A percentile compares a stretch with the other conserved stretches of the same genome.
These are phyloP conservation scores for Drosophila hamatofila DNA, from an alignment of 2,888 invertebrate genomes.

Conservation along the genomic window DNA sequence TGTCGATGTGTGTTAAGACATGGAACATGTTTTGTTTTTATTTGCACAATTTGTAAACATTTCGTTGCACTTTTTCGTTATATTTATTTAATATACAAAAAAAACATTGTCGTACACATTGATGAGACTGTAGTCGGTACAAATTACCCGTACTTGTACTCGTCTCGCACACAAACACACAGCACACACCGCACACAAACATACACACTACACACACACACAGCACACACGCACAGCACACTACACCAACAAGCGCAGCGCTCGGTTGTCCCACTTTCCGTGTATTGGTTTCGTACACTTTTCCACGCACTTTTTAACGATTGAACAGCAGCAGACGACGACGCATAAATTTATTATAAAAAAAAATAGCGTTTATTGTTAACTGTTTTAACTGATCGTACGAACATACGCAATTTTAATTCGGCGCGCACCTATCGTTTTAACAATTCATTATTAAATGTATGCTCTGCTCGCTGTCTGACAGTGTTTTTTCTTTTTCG, in stretches of 20 bases:
- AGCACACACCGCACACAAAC: conserved; percentile 29
- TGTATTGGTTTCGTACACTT: conserved; percentile 81
- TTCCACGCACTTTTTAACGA: conserved; percentile 78
- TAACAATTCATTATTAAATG: conserved; percentile 76
- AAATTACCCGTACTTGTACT: conserved; percentile 62
- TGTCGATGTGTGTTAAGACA: conserved; percentile 62
- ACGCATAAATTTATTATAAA: conserved; percentile 62
- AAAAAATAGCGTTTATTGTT: conserved; percentile 46
- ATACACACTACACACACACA: conserved; percentile 29
- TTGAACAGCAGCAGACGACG: conserved; percentile 61
- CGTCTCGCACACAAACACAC: conserved; percentile 50
- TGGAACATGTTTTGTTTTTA: conserved; percentile 70
- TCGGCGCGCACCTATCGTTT: conserved; percentile 75
- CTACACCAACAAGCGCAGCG: conserved; percentile 58
- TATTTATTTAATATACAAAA: conserved; percentile 52
- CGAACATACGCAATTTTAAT: conserved; percentile 51
- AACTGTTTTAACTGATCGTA: conserved; percentile 43
- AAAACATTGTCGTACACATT: conserved; percentile 50
- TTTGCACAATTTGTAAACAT: conserved; percentile 64
- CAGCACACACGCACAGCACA: conserved; percentile 39
- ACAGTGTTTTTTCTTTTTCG: conserved; percentile 75
- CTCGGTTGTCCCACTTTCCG: conserved; percentile 79
- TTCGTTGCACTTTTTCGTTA: conserved; percentile 56
- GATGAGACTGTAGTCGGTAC: conserved; percentile 60
- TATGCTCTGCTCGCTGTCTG: conserved; percentile 70